Evolutionary conservation across 2,113 vertebrate species (phyloP).

Genomic region (Syngnathus scovelli): DNA sequence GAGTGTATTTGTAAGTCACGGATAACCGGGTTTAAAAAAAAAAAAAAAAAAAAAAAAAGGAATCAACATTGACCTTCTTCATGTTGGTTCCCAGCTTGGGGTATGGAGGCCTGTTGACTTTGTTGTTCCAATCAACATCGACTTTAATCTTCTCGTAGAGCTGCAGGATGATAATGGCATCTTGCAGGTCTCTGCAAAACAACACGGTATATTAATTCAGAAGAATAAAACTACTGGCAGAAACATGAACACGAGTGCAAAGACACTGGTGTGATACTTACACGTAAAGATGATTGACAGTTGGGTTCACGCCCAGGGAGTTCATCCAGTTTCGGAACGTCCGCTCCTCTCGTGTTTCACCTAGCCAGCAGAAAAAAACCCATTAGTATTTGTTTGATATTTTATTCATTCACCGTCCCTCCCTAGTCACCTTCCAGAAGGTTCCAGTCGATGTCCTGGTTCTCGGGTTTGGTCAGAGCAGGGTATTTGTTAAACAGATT

Average conservation of each 20-base stretch:
- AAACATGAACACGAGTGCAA: neutral
- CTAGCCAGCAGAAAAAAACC: conserved; percentile 54
- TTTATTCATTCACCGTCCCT: neutral
- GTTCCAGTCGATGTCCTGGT: conserved; percentile 93
- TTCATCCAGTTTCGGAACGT: conserved; percentile 98
- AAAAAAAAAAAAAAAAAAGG: too few species aligned
- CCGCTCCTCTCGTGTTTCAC: conserved; percentile 88
- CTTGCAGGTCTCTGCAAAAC: conserved; percentile 82
- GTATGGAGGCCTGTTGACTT: conserved; percentile 92
- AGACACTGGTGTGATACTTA: conserved; percentile 47
- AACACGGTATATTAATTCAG: neutral
- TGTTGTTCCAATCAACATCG: conserved; percentile 84
- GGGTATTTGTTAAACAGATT: conserved; percentile 97
- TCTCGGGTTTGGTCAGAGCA: conserved; percentile 91
- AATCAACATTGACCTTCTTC: conserved; percentile 81
- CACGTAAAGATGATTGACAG: conserved; percentile 87
- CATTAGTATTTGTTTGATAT: too few species aligned
- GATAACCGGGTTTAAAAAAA: fast-evolving
- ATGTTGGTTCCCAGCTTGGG: conserved; percentile 90
- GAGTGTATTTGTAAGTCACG: neutral
- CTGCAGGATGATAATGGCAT: conserved; percentile 91
- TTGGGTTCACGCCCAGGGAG: conserved; percentile 85
- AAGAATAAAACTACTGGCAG: neutral
- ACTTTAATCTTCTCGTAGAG: conserved; percentile 96
- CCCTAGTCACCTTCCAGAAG: conserved; percentile 79